phyloP scores from a whole-genome alignment of 2,888 invertebrate species.

The Acanthosepion pharaonis region DNA sequence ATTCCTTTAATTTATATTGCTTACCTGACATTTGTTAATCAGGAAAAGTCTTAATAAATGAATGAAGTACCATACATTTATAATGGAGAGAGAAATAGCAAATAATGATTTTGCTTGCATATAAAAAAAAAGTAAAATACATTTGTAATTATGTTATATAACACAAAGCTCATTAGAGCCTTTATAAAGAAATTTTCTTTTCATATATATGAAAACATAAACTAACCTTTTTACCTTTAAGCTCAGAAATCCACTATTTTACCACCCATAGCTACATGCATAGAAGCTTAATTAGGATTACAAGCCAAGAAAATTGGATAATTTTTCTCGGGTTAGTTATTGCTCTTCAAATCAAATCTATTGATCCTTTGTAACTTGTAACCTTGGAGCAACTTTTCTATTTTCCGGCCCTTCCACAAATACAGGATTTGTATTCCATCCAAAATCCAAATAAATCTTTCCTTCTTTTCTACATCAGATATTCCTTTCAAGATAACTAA shows the following conservation, averaged over 20 bases:
- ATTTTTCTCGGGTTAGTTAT: not conserved
- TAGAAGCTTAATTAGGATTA: not conserved
- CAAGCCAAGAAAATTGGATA: not conserved
- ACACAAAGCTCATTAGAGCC: not conserved
- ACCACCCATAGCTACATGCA: not conserved
- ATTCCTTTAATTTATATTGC: not conserved
- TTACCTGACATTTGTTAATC: not conserved
- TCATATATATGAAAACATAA: not conserved
- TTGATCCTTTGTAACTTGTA: not conserved
- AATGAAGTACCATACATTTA: not conserved
- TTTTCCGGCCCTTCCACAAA: not conserved
- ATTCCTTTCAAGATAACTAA: too few relatives aligned
- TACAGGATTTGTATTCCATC: not conserved
- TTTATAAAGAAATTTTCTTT: too few relatives aligned
- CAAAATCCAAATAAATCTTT: not conserved
- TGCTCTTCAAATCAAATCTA: not conserved
- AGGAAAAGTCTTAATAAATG: not conserved
- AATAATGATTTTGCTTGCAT: not conserved
- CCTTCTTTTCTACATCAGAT: not conserved
- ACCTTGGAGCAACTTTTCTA: not conserved
- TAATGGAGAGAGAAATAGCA: not conserved
- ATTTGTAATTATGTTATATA: not conserved
- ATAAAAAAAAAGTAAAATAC: not conserved
- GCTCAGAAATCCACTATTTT: not conserved
- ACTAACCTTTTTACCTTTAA: too few relatives aligned